Conservation (phyloP, 2,113 vertebrate genomes). For the Neogobius melanostomus region DNA sequence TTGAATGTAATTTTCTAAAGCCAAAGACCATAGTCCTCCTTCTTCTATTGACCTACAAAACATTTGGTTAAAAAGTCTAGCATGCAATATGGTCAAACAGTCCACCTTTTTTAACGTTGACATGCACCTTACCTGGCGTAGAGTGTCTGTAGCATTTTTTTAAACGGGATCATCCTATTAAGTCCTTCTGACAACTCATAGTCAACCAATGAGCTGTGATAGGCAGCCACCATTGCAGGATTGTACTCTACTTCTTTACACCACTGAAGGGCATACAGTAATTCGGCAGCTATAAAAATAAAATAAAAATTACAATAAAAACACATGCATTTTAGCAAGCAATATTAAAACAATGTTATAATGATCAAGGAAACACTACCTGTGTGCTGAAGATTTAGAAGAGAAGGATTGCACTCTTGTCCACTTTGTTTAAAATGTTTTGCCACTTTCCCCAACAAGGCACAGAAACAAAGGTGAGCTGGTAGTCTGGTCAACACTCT, state of each 20-base stretch:
- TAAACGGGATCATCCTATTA: conserved; percentile 50
- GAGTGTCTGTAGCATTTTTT: conserved; percentile 77
- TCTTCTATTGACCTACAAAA: conserved; percentile 80
- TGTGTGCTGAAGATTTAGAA: conserved; percentile 50
- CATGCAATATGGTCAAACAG: not conserved
- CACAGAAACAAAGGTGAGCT: conserved; percentile 84
- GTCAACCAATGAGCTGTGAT: conserved; percentile 78
- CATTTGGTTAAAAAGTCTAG: not conserved
- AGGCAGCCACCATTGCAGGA: conserved; percentile 74
- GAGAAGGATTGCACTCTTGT: conserved; percentile 18
- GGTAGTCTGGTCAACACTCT: conserved; percentile 76
- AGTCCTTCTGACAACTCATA: conserved; percentile 78
- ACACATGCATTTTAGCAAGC: not conserved
- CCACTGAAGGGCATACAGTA: conserved; percentile 92
- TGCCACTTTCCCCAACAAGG: conserved; percentile 83
- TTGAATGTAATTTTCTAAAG: conserved; percentile 80
- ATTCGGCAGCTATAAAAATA: conserved; percentile 83
- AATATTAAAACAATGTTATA: not conserved
- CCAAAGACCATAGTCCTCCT: conserved; percentile 90
- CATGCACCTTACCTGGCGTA: conserved; percentile 79
- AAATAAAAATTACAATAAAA: not conserved
- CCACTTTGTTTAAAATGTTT: conserved; percentile 51
- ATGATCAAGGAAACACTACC: conserved; percentile 42
- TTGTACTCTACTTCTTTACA: conserved; percentile 85
- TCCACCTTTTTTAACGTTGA: not conserved